phyloP scores from a whole-genome alignment of 2,113 vertebrate species.

The Odocoileus virginianus region DNA sequence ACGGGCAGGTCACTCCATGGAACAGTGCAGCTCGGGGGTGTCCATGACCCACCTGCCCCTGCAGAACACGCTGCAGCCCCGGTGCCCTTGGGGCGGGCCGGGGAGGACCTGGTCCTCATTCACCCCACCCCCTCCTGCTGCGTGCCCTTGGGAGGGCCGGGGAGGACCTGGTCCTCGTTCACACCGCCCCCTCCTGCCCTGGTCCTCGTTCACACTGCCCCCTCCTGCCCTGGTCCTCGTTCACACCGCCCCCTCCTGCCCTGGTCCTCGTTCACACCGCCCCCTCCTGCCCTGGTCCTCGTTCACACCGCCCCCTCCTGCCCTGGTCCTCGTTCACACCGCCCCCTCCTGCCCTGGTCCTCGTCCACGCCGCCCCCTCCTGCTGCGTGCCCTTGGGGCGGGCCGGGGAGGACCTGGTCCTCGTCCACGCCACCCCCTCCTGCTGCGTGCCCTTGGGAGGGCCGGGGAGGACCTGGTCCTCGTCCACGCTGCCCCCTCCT shows the following conservation, averaged over 20 bases:
- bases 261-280: fast-evolving
- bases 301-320: no score
- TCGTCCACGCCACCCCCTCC: no score
- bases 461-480: background rate
- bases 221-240: fast-evolving
- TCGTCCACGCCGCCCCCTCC: fast-evolving
- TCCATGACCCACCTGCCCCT: background rate
- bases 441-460: no score
- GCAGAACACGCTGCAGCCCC: fast-evolving
- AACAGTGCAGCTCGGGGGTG: background rate
- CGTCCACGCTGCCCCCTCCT: no score
- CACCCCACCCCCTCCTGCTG: no score
- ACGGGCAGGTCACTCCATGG: background rate
- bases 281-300: background rate
- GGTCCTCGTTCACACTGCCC: fast-evolving
- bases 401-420: background rate
- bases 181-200: no score
- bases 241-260: background rate
- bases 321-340: fast-evolving
- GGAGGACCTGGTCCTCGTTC: background rate
- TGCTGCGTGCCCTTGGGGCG: background rate
- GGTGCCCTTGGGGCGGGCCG: fast-evolving
- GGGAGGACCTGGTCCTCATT: background rate
- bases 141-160: no score
- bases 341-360: background rate